Percentiles rank a stretch among this genome's conserved stretches.
These are phyloP conservation scores for Asarcornis scutulata DNA, from an alignment of 2,113 vertebrate species.

Conservation along the genomic window DNA sequence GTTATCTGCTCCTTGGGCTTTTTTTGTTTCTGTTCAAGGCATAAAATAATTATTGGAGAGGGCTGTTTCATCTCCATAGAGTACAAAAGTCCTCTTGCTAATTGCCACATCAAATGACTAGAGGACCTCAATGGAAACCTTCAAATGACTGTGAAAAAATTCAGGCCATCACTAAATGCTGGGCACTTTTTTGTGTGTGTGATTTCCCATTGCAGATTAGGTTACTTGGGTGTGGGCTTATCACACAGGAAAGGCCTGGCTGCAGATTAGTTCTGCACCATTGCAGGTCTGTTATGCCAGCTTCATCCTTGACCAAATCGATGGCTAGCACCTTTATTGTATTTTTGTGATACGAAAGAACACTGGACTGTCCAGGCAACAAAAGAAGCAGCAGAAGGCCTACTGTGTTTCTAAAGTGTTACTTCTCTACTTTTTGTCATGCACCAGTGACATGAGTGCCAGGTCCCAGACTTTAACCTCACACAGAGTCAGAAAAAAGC, in stretches of 20 bases:
- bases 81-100: constrained; percentile 86
- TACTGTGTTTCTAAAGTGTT: constrained; percentile 77
- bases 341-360: constrained; percentile 74
- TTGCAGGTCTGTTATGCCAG: constrained; percentile 83
- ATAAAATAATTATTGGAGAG: constrained; percentile 88
- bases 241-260: constrained; percentile 81
- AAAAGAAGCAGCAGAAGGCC: constrained; percentile 60
- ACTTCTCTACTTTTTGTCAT: constrained; percentile 76
- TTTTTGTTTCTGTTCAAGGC: constrained; percentile 78
- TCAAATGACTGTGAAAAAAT: constrained; percentile 80
- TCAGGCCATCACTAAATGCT: constrained; percentile 68
- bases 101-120: constrained; percentile 92
- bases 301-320: constrained; percentile 81
- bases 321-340: constrained; percentile 81
- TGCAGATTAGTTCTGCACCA: constrained; percentile 87
- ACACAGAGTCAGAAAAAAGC: constrained; percentile 78
- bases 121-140: constrained; percentile 79
- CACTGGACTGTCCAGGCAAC: constrained; percentile 71
- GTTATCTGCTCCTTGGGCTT: constrained; percentile 74
- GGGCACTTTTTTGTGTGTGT: constrained; percentile 64
- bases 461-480: constrained; percentile 64
- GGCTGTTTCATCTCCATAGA: constrained; percentile 77
- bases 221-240: constrained; percentile 76
- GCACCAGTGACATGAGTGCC: constrained; percentile 81
- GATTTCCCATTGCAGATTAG: constrained; percentile 80